Evolutionary conservation across 2,888 invertebrate genomes (phyloP), one percentile per base, ranked within the genome.

Genomic region (Erebia ligea): DNA sequence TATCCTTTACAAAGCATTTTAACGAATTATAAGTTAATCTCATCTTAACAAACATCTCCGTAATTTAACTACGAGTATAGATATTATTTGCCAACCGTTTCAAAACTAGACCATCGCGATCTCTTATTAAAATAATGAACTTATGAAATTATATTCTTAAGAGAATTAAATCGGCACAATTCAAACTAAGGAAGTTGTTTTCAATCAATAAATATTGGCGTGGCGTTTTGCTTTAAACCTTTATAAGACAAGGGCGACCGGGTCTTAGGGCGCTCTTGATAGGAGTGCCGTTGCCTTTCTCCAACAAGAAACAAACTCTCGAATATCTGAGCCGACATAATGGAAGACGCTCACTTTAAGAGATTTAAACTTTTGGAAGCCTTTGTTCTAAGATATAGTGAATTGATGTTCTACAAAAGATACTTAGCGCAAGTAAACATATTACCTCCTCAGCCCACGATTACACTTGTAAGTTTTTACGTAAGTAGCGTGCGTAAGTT

Each of bases 231-330:
- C 68, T 52, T 68, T 34, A 34, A 70, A 70, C 70, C 61, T 59
- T 68, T 62, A 63, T 61, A 70, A 70, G 70, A 54, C 58, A 68
- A 52, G 58, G 54, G 48, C 80, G 80, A 83, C 87, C 82, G 82
- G 85, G 84, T 82, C 84, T 91, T 91, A 91, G 89, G 86, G 83
- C 81, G 81, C 86, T 79, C 91, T 89, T 77, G 76, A 82, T 80
- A 72, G 78, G 76, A 87, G 88, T 78, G 86, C 84, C 76, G 87
- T 88, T 76, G 74, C 76, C 81, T 78, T 80, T 81, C 79, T 80
- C 86, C 88, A 89, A 90, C 90, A 89, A 89, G 85, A 82, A 87
- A 81, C 84, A 82, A 82, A 71, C 86, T 81, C 89, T 90, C 85
- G 86, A 90, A 86, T 80, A 84, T 77, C 86, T 87, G 77, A 73